These are phyloP conservation scores for Leptocoma aspasia DNA, from an alignment of 2,113 vertebrate species.

Conservation along the genomic window DNA sequence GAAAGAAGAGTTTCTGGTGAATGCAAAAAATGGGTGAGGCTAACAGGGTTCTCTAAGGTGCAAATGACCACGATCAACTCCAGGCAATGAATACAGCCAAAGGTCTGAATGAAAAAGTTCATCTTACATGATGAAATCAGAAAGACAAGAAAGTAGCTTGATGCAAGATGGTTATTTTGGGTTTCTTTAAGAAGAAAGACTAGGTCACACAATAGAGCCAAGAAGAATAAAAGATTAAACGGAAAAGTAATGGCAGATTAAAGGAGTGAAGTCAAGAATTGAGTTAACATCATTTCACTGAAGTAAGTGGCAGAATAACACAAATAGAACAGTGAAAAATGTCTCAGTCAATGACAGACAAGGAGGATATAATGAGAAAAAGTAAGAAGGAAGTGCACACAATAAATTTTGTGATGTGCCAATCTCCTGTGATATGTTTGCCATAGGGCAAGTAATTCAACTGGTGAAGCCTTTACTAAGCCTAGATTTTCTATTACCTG, in stretches of 20 bases:
- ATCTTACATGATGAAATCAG: neutral
- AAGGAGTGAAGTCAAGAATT: neutral
- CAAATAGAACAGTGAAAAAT: neutral
- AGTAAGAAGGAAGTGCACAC: neutral
- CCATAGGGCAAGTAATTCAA: neutral
- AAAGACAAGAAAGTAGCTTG: neutral
- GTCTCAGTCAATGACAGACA: neutral
- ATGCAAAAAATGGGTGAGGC: neutral
- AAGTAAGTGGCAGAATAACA: neutral
- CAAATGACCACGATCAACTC: neutral
- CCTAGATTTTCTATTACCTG: constrained; percentile 69
- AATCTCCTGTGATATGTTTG: neutral
- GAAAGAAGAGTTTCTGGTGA: neutral
- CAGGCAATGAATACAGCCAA: neutral
- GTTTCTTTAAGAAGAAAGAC: neutral
- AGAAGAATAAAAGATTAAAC: neutral
- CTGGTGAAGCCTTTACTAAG: neutral
- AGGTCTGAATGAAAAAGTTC: neutral
- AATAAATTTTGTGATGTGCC: neutral
- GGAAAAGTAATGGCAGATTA: neutral
- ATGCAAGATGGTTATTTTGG: neutral
- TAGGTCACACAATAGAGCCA: neutral
- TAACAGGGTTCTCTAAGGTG: neutral
- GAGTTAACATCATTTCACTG: neutral
- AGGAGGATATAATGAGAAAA: neutral